phyloP scores from a whole-genome alignment of 2,888 invertebrate species.

The Ctena decussata region DNA sequence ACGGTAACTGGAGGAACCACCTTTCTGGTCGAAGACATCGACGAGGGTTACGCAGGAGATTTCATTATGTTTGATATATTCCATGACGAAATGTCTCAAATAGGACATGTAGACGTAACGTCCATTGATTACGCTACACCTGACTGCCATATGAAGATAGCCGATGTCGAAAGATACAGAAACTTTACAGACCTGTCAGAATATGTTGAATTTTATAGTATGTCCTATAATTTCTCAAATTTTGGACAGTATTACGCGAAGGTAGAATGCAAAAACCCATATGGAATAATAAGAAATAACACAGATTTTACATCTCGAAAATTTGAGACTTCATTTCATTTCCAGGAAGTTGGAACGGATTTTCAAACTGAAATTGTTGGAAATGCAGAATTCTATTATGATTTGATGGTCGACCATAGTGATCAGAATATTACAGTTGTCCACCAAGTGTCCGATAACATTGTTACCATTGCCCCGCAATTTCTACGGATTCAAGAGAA shows the following conservation, averaged over 20 bases:
- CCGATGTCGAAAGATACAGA: conserved; percentile 48
- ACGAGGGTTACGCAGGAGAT: conserved; percentile 75
- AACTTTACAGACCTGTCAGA: conserved; percentile 27
- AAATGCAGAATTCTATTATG: conserved; percentile 53
- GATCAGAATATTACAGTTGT: conserved; percentile 34
- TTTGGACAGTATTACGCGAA: conserved; percentile 76
- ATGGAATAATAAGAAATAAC: conserved; percentile 69
- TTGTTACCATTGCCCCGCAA: conserved; percentile 24
- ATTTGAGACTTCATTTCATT: conserved; percentile 66
- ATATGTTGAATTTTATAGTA: conserved; percentile 52
- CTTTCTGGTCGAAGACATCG: conserved; percentile 73
- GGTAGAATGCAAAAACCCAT: conserved; percentile 76
- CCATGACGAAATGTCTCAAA: conserved; percentile 52
- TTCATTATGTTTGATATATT: conserved; percentile 65
- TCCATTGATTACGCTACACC: conserved; percentile 67
- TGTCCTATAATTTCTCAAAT: conserved; percentile 62
- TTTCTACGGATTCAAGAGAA: conserved; percentile 61
- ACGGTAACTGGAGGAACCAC: conserved; percentile 52
- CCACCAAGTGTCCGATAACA: not conserved
- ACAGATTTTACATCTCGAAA: conserved; percentile 68
- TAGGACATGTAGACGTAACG: conserved; percentile 61
- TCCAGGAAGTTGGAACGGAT: conserved; percentile 44
- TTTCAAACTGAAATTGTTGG: conserved; percentile 67
- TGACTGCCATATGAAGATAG: conserved; percentile 70
- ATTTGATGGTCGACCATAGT: conserved; percentile 51